phyloP scores from a whole-genome alignment of 2,113 vertebrate species.

The Glaucidium brasilianum region DNA sequence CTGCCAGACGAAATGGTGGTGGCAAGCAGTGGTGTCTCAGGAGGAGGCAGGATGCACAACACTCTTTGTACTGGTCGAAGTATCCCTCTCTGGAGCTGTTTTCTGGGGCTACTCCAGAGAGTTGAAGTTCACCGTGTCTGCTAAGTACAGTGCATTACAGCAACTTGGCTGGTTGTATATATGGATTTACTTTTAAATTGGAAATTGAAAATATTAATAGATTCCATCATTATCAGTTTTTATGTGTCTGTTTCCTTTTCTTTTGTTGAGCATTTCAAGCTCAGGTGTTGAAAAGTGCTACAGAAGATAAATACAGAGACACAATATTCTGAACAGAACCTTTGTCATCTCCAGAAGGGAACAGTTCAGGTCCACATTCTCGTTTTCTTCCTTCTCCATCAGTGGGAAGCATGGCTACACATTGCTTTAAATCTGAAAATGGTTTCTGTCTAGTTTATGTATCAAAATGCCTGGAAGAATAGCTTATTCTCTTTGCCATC shows the following conservation, averaged over 20 bases:
- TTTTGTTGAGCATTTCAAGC: not conserved
- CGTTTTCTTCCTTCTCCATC: not conserved
- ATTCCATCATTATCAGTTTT: not conserved
- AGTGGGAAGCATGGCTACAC: not conserved
- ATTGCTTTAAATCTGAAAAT: not conserved
- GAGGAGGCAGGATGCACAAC: not conserved
- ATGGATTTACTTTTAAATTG: not conserved
- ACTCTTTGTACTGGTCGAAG: not conserved
- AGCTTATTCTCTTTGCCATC: not conserved
- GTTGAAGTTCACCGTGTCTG: not conserved
- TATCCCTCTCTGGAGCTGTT: not conserved
- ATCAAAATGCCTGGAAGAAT: not conserved
- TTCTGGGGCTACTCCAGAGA: not conserved
- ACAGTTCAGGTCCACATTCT: not conserved
- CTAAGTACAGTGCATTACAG: not conserved
- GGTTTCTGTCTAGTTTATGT: not conserved
- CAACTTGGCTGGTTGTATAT: not conserved
- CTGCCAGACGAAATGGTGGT: not conserved
- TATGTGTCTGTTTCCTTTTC: not conserved
- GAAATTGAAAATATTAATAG: not conserved
- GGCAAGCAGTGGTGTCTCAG: not conserved
- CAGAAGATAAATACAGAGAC: not conserved
- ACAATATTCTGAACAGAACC: not conserved
- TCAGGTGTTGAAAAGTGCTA: not conserved
- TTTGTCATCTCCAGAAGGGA: not conserved